phyloP scores from a whole-genome alignment of 2,113 vertebrate species.

The Macquaria ambigua region DNA sequence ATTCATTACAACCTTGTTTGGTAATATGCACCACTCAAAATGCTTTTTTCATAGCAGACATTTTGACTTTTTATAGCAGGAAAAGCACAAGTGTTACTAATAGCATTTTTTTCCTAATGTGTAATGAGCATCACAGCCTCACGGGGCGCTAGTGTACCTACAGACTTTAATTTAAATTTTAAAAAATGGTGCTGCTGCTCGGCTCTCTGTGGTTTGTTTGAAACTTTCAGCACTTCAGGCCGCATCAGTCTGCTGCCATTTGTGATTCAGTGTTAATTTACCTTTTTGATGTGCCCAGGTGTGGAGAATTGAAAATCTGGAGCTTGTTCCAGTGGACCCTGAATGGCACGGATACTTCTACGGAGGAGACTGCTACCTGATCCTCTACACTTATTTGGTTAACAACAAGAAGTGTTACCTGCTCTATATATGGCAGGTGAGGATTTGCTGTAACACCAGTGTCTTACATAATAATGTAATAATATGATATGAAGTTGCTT shows the following conservation, averaged over 20 bases:
- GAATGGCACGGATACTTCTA: constrained; percentile 88
- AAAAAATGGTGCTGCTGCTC: too few species aligned
- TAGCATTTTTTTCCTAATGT: too few species aligned
- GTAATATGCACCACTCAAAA: not conserved
- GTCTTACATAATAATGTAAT: not conserved
- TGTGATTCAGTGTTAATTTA: not conserved
- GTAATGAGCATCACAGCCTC: too few species aligned
- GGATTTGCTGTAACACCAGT: constrained; percentile 5
- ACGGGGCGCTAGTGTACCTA: too few species aligned
- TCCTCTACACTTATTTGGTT: constrained; percentile 90
- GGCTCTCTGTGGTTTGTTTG: too few species aligned
- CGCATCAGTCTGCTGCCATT: not conserved
- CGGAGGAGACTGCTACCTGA: constrained; percentile 93
- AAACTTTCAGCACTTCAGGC: too few species aligned
- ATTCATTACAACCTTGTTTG: not conserved
- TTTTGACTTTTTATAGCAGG: not conserved
- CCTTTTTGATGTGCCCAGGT: constrained; percentile 76
- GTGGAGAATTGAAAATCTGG: constrained; percentile 91
- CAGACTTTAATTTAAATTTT: too few species aligned
- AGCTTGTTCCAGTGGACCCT: constrained; percentile 85
- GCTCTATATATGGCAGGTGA: constrained; percentile 94
- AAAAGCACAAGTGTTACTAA: too few species aligned
- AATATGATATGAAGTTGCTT: too few species aligned
- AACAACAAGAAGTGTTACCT: constrained; percentile 83
- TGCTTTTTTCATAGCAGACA: not conserved